phyloP scores from a whole-genome alignment of 2,888 invertebrate species.

The Ischnura elegans region DNA sequence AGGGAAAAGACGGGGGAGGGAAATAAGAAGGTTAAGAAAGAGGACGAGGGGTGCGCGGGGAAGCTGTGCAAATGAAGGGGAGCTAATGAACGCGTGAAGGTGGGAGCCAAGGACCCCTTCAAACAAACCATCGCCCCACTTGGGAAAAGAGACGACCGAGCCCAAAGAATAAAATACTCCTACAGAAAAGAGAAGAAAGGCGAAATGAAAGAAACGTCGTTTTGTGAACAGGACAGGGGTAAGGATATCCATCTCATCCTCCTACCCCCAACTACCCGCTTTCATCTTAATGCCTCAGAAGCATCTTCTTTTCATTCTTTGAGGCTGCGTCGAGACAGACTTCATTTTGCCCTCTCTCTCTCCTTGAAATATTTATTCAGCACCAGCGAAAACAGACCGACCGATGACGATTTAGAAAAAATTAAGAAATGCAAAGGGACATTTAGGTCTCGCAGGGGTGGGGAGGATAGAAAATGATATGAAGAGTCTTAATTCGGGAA shows the following conservation, averaged over 20 bases:
- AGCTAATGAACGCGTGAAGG: constrained; percentile 8
- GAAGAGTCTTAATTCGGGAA: background rate
- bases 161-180: background rate
- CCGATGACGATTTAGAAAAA: background rate
- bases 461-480: background rate
- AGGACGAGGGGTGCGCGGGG: background rate
- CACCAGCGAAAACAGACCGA: background rate
- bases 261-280: background rate
- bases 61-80: background rate
- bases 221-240: background rate
- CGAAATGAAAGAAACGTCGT: constrained; percentile 8
- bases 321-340: background rate
- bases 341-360: background rate
- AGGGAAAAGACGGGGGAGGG: background rate
- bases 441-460: background rate
- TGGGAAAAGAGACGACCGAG: background rate
- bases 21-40: background rate
- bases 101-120: background rate
- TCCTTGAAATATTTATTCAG: constrained; percentile 25
- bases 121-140: background rate
- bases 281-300: constrained; percentile 23
- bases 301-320: constrained; percentile 20
- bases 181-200: background rate
- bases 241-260: background rate
- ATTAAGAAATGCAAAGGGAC: no score